Percentiles rank a stretch among this genome's conserved stretches.
phyloP scores from a whole-genome alignment of 2,888 invertebrate genomes.

The Argyresthia albistria region DNA sequence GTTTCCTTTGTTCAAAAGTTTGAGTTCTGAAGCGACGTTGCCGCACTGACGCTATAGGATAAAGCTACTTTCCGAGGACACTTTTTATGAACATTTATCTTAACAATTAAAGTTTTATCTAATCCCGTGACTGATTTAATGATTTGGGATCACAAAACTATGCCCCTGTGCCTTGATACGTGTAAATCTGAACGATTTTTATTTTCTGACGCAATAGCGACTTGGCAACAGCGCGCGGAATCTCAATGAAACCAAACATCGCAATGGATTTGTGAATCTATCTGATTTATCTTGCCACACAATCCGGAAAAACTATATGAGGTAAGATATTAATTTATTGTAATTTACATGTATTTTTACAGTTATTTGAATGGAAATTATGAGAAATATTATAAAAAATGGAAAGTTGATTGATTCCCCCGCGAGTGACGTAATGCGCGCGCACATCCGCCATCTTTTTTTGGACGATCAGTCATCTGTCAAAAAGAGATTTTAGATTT shows the following conservation, averaged over 20 bases:
- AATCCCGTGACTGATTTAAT: not conserved
- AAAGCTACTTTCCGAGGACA: constrained; percentile 2
- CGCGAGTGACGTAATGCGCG: constrained; percentile 56
- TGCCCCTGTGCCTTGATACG: constrained; percentile 43
- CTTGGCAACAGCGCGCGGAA: constrained; percentile 63
- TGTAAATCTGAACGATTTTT: constrained; percentile 49
- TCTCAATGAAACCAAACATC: constrained; percentile 41
- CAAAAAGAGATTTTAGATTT: constrained; percentile 32
- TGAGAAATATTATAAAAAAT: constrained; percentile 5
- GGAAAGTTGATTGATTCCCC: constrained; percentile 48
- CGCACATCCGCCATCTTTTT: constrained; percentile 43
- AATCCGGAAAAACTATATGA: constrained; percentile 33
- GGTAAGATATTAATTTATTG: constrained; percentile 32
- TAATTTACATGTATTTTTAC: constrained; percentile 9
- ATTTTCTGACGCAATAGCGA: constrained; percentile 66
- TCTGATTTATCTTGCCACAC: constrained; percentile 30
- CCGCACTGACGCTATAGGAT: constrained; percentile 38
- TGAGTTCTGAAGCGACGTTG: constrained; percentile 49
- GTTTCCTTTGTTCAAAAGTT: constrained; percentile 36
- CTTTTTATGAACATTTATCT: not conserved
- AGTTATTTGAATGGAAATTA: not conserved
- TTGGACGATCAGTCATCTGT: constrained; percentile 53
- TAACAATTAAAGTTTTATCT: too few relatives aligned
- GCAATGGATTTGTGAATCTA: constrained; percentile 48
- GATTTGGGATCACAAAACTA: not conserved